Evolutionary conservation across 2,888 invertebrate species (phyloP).

Genomic region (Orchesellides sinensis): DNA sequence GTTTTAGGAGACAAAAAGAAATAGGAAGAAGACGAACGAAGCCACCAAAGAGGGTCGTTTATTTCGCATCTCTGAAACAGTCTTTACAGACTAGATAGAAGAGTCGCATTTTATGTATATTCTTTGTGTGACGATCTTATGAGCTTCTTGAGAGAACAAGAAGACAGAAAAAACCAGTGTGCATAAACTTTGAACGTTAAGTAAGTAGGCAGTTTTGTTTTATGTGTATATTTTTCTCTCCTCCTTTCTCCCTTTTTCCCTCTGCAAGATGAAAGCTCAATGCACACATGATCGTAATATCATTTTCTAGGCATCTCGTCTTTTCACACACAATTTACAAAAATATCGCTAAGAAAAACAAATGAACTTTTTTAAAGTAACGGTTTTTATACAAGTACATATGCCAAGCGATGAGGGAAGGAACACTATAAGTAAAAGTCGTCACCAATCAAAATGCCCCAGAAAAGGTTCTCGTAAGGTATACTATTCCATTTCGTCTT

Average conservation of each 20-base stretch:
- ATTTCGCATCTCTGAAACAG: too few species aligned
- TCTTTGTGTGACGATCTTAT: too few species aligned
- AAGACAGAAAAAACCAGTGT: slow-evolving; percentile 19
- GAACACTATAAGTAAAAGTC: too few species aligned
- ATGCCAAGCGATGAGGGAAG: too few species aligned
- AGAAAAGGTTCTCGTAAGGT: too few species aligned
- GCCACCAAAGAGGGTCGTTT: slow-evolving; percentile 43
- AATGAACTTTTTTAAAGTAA: too few species aligned
- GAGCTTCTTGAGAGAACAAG: slow-evolving; percentile 19
- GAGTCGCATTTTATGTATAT: slow-evolving; percentile 9
- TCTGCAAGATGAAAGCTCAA: background rate
- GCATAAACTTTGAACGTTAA: slow-evolving; percentile 60
- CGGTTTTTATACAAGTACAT: background rate
- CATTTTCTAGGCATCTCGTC: slow-evolving; percentile 18
- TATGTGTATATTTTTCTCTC: slow-evolving; percentile 14
- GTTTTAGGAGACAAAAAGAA: slow-evolving; percentile 5
- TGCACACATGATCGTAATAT: background rate
- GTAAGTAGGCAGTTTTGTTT: slow-evolving; percentile 57
- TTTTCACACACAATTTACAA: slow-evolving; percentile 2
- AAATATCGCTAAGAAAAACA: background rate
- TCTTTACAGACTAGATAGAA: slow-evolving; percentile 18
- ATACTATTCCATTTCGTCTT: too few species aligned
- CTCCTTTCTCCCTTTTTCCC: slow-evolving; percentile 10
- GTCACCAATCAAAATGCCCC: too few species aligned
- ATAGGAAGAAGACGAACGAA: slow-evolving; percentile 7